Evolutionary conservation across 2,113 vertebrate species (phyloP).

Genomic region (Arenaria interpres): DNA sequence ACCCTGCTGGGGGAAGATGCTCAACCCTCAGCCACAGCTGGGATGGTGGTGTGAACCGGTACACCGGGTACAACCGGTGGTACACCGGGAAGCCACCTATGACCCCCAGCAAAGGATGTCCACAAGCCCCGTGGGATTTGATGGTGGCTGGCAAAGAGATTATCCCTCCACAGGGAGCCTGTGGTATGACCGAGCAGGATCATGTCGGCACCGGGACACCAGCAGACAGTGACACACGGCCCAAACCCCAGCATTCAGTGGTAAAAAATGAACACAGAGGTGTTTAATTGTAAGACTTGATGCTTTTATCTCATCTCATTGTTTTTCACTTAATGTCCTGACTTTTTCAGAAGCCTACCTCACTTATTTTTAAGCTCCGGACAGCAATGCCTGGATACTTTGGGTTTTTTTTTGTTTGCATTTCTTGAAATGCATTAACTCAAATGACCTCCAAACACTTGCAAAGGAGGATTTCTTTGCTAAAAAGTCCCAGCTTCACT

Average conservation of each 20-base stretch:
- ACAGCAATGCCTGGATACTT: background rate
- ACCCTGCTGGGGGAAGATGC: background rate
- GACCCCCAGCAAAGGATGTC: background rate
- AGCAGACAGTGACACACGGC: background rate
- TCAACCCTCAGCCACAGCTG: rapidly evolving
- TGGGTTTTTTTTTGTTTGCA: background rate
- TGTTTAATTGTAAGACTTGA: background rate
- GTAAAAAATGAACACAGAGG: background rate
- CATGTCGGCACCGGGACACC: rapidly evolving
- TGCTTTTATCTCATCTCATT: background rate
- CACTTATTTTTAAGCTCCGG: background rate
- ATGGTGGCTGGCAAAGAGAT: background rate
- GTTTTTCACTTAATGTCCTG: background rate
- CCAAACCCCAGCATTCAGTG: background rate
- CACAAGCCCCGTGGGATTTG: rapidly evolving
- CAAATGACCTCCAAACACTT: background rate
- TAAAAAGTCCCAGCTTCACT: background rate
- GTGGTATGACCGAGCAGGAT: background rate
- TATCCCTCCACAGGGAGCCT: background rate
- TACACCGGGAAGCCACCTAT: rapidly evolving
- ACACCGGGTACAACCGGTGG: too few species aligned
- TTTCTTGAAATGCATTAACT: background rate
- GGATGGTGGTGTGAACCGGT: background rate
- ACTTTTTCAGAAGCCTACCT: background rate
- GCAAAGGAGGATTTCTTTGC: background rate